Evolutionary conservation across 2,113 vertebrate species (phyloP).

Genomic region (Coturnix japonica): DNA sequence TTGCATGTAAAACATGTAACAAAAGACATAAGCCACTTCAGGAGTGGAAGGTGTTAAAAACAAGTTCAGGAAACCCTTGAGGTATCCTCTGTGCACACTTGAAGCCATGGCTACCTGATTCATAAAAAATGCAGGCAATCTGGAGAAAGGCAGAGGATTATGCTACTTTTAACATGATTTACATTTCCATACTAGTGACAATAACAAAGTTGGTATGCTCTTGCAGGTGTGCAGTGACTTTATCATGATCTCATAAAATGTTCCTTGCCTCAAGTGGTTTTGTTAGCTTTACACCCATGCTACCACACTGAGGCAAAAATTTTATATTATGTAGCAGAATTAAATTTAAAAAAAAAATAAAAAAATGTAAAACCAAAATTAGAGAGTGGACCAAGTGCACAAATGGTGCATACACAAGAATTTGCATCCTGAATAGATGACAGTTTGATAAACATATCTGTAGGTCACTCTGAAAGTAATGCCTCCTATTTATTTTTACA

Average conservation of each 20-base stretch:
- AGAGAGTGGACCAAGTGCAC: not conserved
- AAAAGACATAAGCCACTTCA: not conserved
- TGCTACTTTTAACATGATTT: not conserved
- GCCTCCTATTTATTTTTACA: too few relatives aligned
- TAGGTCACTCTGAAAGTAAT: too few relatives aligned
- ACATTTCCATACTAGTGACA: not conserved
- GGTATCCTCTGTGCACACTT: not conserved
- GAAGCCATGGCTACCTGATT: not conserved
- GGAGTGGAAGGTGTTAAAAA: not conserved
- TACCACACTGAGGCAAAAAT: not conserved
- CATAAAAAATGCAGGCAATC: not conserved
- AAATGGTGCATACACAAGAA: not conserved
- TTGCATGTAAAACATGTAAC: not conserved
- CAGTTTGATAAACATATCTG: not conserved
- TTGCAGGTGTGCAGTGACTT: not conserved
- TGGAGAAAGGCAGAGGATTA: not conserved
- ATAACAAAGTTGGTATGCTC: not conserved
- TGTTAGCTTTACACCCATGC: not conserved
- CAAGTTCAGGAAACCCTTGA: not conserved
- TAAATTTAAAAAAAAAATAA: not conserved
- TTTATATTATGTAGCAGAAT: not conserved
- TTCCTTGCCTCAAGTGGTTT: not conserved
- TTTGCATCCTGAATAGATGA: not conserved
- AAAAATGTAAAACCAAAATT: not conserved
- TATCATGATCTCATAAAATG: not conserved